Evolutionary conservation across 2,113 vertebrate genomes (phyloP).

Genomic region (Climacteris rufus): DNA sequence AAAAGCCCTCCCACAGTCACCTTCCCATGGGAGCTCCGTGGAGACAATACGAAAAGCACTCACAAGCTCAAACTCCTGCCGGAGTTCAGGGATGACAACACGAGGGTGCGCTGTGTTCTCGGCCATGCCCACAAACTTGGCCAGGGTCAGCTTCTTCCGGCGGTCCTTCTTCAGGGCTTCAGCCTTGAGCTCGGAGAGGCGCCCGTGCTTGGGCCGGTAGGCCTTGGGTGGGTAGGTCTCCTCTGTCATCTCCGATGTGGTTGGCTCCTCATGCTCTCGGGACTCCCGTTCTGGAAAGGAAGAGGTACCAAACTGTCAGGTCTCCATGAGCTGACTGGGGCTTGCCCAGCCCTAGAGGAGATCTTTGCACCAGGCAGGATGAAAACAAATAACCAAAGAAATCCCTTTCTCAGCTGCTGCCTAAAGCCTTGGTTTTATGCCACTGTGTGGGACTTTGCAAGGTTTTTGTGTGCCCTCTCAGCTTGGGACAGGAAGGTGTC

Average conservation of each 20-base stretch:
- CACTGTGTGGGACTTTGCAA: background rate
- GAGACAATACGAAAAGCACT: constrained; percentile 22
- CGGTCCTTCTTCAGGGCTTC: constrained; percentile 88
- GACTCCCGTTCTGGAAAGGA: constrained; percentile 84
- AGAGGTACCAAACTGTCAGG: background rate
- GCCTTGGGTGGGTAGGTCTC: constrained; percentile 83
- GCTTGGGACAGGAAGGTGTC: background rate
- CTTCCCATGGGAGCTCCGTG: rapidly evolving
- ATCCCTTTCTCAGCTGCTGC: background rate
- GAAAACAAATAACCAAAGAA: background rate
- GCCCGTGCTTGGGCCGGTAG: constrained; percentile 69
- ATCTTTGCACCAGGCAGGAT: background rate
- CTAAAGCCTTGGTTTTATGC: background rate
- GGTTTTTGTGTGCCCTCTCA: background rate
- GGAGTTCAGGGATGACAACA: constrained; percentile 76
- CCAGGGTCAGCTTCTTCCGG: constrained; percentile 83
- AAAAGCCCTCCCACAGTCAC: background rate
- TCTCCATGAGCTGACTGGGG: background rate
- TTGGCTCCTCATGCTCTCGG: constrained; percentile 83
- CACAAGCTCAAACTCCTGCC: constrained; percentile 94
- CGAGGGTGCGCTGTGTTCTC: constrained; percentile 87
- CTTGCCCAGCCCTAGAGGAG: background rate
- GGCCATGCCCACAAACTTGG: constrained; percentile 76
- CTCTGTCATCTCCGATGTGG: constrained; percentile 84
- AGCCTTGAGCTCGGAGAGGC: constrained; percentile 84